Base-by-base conservation (phyloP, 2,888 invertebrate genomes). In the Lepidocyrtinus sp. region DNA sequence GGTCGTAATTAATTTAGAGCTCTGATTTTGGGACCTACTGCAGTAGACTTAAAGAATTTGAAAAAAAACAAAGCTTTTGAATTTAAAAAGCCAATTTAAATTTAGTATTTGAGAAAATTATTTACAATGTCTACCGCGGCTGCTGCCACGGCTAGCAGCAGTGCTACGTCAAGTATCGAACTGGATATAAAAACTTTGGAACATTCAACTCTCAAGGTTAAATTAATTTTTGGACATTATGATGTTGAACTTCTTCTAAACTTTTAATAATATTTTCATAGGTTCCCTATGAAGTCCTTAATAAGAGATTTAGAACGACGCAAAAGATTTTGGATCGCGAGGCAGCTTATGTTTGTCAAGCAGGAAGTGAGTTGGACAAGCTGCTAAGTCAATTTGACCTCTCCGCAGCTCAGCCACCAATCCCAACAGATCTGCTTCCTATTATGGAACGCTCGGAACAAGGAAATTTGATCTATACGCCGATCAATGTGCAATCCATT, bases 201-300 rank as follows among this genome's bases (percentile, higher is more conserved):
- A 89, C 97, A 98, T 90, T 95, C 97, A 70, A 97, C 98, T 25
- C 91, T 98, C 85, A 98, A 98, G 93, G 96, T 95, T 36, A 36
- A 21, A 59, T 59, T 59, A 59, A 22, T 21, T 24, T 24, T 7
- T 21, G 22, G 22, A 63, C 22, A 17, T 22, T 21, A 24, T 63
- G 19, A 2, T 22, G 17, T 67, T 59, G 50, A 2, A 24, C 26
- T 46, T 17, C 9, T 26, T 19, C n/a, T n/a, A n/a, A n/a, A n/a
- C n/a, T 61, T 46, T 69, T 69, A n/a, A 63, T 26, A 64, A 1
- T 3, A 45, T 64, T 24, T 65, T 76, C 17, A 27, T 3, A 96
- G 96, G 97, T 99, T 84, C 99, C 99, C 0, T 99, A 99, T 88
- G 99, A 99, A 90, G 93, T 99, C 67, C 91, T 99, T 85, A 99